Base-by-base conservation (phyloP, 1,140 invertebrate species). In the Lucilia sericata region DNA sequence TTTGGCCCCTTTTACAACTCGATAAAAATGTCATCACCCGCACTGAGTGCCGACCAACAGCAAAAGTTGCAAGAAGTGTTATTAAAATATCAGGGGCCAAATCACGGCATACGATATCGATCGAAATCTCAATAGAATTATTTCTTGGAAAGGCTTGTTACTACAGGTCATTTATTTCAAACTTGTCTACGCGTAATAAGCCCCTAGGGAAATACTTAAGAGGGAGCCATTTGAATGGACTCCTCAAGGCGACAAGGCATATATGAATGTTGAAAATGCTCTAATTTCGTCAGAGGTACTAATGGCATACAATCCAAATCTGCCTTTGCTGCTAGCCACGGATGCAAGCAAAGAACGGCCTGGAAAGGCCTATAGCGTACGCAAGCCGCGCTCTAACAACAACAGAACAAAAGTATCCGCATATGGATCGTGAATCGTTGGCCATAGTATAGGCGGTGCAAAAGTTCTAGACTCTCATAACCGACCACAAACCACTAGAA, bases 401-500 rank as follows among this genome's bases (percentile, higher is more conserved):
- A 30, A 30, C 1, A 1, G 1, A 30, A 1, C 25, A 30, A 30
- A 30, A 30, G 25, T 92, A 92, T 83, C 70, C 87, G 30, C 88
- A 92, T 82, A 90, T 92, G 25, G 92, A 93, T 75, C 91, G 91
- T 83, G 92, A 93, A 87, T 91, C 86, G 2, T 86, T 92, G 2
- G 88, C 88, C 7, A 89, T 93, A 19, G 84, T 92, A 83, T 92
- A n/a, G 85, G 90, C 86, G 12, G 86, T 91, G 0, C 84, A 88
- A 70, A 89, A 88, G n/a, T 25, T 47, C 30, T 93, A 93, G 84
- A 91, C 85, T 3, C 83, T 93, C 5, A 84, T 88, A 19, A 93
- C 91, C 2, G 92, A 93, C 84, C 92, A 93, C 84, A 90, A 91
- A 74, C 92, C 92, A 5, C 84, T 93, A 36, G 85, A n/a, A 83